Conservation (phyloP, 2,888 invertebrate genomes). For the Spilarctia lutea region DNA sequence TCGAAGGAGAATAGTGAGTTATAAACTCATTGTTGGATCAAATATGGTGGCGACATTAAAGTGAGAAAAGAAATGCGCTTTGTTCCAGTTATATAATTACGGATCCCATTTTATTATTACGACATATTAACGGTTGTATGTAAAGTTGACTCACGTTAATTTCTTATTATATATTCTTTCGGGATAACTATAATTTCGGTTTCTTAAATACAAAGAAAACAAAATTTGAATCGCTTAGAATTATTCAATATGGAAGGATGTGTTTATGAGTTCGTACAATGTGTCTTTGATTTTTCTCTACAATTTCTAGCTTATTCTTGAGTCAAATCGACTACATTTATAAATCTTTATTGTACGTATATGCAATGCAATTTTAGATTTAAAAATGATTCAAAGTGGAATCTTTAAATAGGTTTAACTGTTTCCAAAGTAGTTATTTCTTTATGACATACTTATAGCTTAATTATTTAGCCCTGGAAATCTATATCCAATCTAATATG, state of each 20-base stretch:
- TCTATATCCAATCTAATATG: not conserved
- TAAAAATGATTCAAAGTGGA: conserved; percentile 6
- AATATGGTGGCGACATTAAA: conserved; percentile 54
- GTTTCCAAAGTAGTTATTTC: conserved; percentile 20
- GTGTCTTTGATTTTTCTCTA: not conserved
- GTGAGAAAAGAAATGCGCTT: conserved; percentile 43
- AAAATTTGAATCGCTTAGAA: not conserved
- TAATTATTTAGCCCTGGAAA: conserved; percentile 12
- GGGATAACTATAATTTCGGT: not conserved
- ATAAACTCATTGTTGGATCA: conserved; percentile 37
- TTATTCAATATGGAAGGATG: not conserved
- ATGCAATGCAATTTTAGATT: conserved; percentile 17
- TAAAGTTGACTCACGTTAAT: conserved; percentile 29
- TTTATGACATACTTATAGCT: conserved; percentile 35
- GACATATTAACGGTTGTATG: not conserved
- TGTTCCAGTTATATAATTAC: conserved; percentile 56
- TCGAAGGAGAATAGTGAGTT: conserved; percentile 53
- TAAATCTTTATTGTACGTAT: conserved; percentile 9
- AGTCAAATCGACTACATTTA: conserved; percentile 18
- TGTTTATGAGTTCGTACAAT: not conserved
- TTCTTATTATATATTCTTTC: conserved; percentile 7
- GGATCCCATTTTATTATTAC: not conserved
- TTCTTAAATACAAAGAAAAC: not conserved
- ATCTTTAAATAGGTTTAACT: not conserved
- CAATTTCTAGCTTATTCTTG: not conserved